Evolutionary conservation across 2,888 invertebrate species (phyloP).

Genomic region (Andrena minutula): DNA sequence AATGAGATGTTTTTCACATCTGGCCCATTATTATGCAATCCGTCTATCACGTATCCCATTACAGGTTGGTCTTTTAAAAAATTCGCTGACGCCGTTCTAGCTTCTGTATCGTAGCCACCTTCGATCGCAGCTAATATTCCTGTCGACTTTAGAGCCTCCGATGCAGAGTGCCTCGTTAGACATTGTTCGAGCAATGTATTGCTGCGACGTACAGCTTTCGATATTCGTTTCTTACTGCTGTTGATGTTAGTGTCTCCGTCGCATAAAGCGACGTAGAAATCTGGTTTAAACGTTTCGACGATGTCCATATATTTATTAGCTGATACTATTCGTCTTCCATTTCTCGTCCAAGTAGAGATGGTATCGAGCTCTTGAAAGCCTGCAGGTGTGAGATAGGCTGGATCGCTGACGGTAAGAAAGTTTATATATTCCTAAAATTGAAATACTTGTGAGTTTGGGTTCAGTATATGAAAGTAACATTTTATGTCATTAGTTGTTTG

Average conservation of each 20-base stretch:
- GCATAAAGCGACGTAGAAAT: constrained; percentile 92
- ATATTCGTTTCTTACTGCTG: constrained; percentile 90
- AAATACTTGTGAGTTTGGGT: constrained; percentile 1
- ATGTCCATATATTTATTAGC: constrained; percentile 91
- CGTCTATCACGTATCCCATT: constrained; percentile 92
- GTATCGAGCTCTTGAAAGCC: constrained; percentile 91
- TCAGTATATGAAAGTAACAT: background rate
- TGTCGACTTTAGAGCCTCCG: constrained; percentile 85
- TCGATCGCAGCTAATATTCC: constrained; percentile 89
- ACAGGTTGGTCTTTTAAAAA: constrained; percentile 87
- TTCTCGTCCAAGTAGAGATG: constrained; percentile 92
- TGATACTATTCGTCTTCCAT: constrained; percentile 90
- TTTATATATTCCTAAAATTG: constrained; percentile 85
- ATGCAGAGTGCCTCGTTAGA: constrained; percentile 88
- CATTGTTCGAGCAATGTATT: constrained; percentile 89
- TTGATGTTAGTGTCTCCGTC: constrained; percentile 90
- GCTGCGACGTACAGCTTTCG: constrained; percentile 91
- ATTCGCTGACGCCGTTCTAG: constrained; percentile 89
- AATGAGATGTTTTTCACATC: constrained; percentile 86
- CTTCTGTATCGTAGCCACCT: constrained; percentile 90
- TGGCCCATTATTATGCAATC: constrained; percentile 91
- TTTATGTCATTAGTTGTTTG: no score
- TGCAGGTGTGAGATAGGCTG: constrained; percentile 88
- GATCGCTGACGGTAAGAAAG: constrained; percentile 89
- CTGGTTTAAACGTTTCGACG: constrained; percentile 92